Evolutionary conservation across 2,113 vertebrate genomes (phyloP).

Genomic region (Anoura caudifer): DNA sequence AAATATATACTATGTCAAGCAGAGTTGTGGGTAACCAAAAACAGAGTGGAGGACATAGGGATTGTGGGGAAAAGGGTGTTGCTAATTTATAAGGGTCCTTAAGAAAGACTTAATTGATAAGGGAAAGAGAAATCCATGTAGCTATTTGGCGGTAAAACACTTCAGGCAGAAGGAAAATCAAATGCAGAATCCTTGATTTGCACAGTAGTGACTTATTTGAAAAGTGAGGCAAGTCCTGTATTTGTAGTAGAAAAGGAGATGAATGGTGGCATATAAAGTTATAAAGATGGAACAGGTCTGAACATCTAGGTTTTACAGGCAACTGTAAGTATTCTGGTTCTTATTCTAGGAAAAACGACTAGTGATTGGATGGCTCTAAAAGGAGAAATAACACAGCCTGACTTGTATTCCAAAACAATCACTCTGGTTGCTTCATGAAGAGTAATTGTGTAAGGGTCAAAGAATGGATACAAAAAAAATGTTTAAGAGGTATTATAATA

Average conservation of each 20-base stretch:
- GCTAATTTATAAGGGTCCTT: background rate
- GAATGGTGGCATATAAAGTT: background rate
- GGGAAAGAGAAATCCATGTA: background rate
- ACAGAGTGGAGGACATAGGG: background rate
- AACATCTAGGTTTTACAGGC: background rate
- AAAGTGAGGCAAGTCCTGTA: background rate
- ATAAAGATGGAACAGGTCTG: background rate
- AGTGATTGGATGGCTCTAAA: background rate
- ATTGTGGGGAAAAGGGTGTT: rapidly evolving
- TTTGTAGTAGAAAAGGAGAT: background rate
- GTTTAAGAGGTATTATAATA: background rate
- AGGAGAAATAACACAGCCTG: background rate
- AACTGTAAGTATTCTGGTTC: background rate
- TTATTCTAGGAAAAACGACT: background rate
- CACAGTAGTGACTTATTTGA: background rate
- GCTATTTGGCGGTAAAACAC: background rate
- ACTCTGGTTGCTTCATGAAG: background rate
- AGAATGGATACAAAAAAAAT: background rate
- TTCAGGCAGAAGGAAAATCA: background rate
- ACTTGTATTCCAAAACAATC: background rate
- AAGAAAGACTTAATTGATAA: background rate
- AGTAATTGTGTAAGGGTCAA: background rate
- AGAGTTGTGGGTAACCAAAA: background rate
- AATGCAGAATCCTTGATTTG: background rate
- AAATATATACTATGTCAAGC: background rate